These are phyloP conservation scores for Apis laboriosa DNA, from an alignment of 1,140 invertebrate genomes.

Conservation along the genomic window DNA sequence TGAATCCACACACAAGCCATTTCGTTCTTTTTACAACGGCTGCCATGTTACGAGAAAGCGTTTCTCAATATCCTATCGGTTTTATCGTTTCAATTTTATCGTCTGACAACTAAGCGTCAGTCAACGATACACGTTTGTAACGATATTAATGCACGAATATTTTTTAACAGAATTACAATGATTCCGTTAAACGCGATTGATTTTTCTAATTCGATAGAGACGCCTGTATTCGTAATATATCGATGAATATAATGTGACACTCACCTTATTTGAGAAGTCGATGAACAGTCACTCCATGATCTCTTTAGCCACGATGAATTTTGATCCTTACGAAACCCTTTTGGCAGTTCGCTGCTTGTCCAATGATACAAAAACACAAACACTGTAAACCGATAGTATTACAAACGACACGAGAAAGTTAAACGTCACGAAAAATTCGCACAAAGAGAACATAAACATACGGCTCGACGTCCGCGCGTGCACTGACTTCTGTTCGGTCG, in stretches of 20 bases:
- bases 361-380: conserved; percentile 16
- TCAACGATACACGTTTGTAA: neutral
- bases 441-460: conserved; percentile 59
- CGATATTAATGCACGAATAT: neutral
- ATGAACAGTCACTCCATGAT: conserved; percentile 45
- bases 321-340: neutral
- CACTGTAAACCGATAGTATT: conserved; percentile 12
- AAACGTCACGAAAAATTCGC: conserved; percentile 5
- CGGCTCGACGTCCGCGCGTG: conserved; percentile 75
- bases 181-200: neutral
- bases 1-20: neutral
- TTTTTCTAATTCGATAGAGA: neutral
- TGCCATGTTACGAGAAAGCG: neutral
- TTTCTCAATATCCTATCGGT: neutral
- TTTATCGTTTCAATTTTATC: conserved; percentile 28
- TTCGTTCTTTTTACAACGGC: conserved; percentile 6
- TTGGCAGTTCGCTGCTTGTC: neutral
- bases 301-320: neutral
- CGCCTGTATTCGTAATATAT: neutral
- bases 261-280: conserved; percentile 4
- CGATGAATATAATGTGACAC: neutral
- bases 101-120: neutral
- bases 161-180: neutral
- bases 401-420: neutral
- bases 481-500: conserved; percentile 73